A percentile compares a stretch with the other conserved stretches of the same genome.
Evolutionary conservation across 2,888 invertebrate species (phyloP).

Genomic region (Andrena fulva): DNA sequence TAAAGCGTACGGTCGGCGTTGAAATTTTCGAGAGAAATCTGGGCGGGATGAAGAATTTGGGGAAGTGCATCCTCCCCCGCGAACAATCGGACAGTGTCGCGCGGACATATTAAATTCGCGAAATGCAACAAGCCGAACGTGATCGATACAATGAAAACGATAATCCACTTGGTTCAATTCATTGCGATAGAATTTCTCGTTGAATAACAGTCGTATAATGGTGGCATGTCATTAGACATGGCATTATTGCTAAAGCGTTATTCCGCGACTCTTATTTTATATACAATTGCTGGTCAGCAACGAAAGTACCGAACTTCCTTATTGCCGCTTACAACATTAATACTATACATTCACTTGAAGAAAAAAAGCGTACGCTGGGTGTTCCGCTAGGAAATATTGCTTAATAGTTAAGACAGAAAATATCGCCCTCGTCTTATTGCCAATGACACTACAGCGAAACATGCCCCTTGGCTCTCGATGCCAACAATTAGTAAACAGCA

Average conservation of each 20-base stretch:
- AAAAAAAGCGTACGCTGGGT: conserved; percentile 34
- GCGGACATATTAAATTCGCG: not conserved
- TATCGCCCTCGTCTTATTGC: conserved; percentile 52
- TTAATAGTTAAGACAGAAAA: conserved; percentile 49
- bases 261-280: conserved; percentile 15
- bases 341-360: conserved; percentile 32
- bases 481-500: conserved; percentile 57
- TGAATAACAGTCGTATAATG: conserved; percentile 29
- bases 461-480: not conserved
- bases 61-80: not conserved
- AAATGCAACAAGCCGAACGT: conserved; percentile 24
- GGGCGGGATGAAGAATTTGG: too few relatives aligned
- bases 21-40: not conserved
- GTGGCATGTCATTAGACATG: conserved; percentile 22
- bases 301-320: conserved; percentile 36
- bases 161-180: conserved; percentile 22
- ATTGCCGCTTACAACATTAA: conserved; percentile 51
- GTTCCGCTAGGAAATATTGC: conserved; percentile 60
- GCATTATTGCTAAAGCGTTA: conserved; percentile 52
- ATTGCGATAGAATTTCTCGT: conserved; percentile 41
- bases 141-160: conserved; percentile 29
- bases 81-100: not conserved
- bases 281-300: conserved; percentile 33
- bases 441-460: conserved; percentile 43
- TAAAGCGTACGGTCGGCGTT: not conserved